These are phyloP conservation scores for Sphyrna mokarran DNA, from an alignment of 2,113 vertebrate species.

Conservation along the genomic window DNA sequence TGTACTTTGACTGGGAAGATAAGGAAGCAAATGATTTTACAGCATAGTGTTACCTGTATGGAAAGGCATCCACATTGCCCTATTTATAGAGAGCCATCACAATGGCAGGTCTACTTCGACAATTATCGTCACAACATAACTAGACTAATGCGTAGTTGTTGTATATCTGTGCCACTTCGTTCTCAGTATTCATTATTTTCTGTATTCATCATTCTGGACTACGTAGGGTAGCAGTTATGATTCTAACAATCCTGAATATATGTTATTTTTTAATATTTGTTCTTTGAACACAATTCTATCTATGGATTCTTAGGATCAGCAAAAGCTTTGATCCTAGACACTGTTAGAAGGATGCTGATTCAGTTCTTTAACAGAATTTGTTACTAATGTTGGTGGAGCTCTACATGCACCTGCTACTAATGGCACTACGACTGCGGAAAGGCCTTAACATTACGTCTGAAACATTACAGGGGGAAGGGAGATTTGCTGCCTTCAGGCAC, in stretches of 20 bases:
- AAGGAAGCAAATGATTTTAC: not conserved
- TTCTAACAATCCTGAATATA: not conserved
- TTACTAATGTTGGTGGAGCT: not conserved
- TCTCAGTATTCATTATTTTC: not conserved
- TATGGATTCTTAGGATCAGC: too few relatives aligned
- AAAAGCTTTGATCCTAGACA: not conserved
- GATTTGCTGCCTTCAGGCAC: slow-evolving; percentile 55
- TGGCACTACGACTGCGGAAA: not conserved
- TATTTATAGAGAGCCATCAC: not conserved
- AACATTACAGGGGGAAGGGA: slow-evolving; percentile 45
- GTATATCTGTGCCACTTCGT: not conserved
- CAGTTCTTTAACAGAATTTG: not conserved
- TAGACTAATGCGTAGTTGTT: not conserved
- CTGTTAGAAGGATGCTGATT: not conserved
- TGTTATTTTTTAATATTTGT: not conserved
- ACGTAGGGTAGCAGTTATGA: not conserved
- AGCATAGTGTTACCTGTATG: not conserved
- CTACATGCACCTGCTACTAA: not conserved
- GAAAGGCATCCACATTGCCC: not conserved
- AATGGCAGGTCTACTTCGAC: not conserved
- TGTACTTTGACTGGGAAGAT: not conserved
- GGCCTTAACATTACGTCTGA: not conserved
- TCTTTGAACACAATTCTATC: not conserved
- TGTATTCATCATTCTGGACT: not conserved
- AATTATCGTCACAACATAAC: too few relatives aligned